Evolutionary conservation across 1,140 invertebrate species (phyloP).

Genomic region (Pachypeltis micranthus): DNA sequence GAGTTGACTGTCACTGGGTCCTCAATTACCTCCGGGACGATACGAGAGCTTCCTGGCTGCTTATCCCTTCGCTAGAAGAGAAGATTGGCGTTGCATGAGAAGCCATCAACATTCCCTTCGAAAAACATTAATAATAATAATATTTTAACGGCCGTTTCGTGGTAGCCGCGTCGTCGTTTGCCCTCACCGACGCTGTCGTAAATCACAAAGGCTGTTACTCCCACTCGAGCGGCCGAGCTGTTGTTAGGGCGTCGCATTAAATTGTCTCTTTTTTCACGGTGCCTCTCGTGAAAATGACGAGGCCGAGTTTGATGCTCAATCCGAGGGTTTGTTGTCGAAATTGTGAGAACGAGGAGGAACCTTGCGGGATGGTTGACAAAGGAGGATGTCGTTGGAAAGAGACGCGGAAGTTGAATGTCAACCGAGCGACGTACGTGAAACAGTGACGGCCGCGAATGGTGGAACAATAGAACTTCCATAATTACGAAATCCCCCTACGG

Average conservation of each 20-base stretch:
- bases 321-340: no score
- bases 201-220: not conserved
- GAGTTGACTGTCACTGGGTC: not conserved
- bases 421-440: no score
- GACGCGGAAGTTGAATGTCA: no score
- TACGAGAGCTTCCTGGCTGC: not conserved
- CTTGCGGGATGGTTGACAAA: no score
- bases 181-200: not conserved
- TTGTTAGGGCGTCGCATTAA: not conserved
- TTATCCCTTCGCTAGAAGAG: not conserved
- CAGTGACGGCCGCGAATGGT: no score
- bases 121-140: not conserved
- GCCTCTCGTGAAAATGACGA: no score
- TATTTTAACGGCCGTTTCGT: not conserved
- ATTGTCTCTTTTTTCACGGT: no score
- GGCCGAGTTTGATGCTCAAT: no score
- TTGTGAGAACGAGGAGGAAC: no score
- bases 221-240: not conserved
- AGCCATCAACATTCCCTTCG: not conserved
- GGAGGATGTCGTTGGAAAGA: no score
- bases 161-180: not conserved
- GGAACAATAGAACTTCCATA: no score
- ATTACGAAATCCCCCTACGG: no score
- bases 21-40: not conserved
- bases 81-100: not conserved